Percentiles rank a stretch among this genome's conserved stretches.
Evolutionary conservation across 2,797 vertebrate species (phyloP).

Genomic region (Cyclura pinguis): DNA sequence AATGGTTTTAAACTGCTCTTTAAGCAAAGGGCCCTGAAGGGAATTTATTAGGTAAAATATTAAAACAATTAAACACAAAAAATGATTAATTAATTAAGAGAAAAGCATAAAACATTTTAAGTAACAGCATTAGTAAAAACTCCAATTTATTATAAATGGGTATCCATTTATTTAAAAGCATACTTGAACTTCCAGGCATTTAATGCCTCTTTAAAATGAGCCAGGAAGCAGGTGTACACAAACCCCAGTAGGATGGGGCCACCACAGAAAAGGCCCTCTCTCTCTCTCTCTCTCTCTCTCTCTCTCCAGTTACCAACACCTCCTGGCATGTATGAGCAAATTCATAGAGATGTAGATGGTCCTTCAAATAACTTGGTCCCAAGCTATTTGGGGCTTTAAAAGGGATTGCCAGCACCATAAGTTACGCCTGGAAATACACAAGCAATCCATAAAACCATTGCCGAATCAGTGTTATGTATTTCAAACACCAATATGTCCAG

Average conservation of each 20-base stretch:
- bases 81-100: neutral
- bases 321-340: too few relatives aligned
- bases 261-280: neutral
- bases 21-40: neutral
- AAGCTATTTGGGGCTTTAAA: neutral
- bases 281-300: neutral
- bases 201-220: neutral
- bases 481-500: neutral
- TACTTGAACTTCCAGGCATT: neutral
- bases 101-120: neutral
- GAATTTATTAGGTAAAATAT: too few relatives aligned
- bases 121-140: neutral
- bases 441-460: neutral
- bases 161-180: neutral
- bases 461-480: neutral
- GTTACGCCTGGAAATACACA: neutral
- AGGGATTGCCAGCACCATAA: neutral
- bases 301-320: neutral
- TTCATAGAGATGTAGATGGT: neutral
- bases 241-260: too few relatives aligned
- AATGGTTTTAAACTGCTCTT: neutral
- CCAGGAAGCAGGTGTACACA: too few relatives aligned
- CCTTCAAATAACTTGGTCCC: neutral
- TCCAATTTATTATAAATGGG: neutral
- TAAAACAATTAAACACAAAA: neutral